These are phyloP conservation scores for Dufourea novaeangliae DNA, from an alignment of 1,140 invertebrate species.

Conservation along the genomic window DNA sequence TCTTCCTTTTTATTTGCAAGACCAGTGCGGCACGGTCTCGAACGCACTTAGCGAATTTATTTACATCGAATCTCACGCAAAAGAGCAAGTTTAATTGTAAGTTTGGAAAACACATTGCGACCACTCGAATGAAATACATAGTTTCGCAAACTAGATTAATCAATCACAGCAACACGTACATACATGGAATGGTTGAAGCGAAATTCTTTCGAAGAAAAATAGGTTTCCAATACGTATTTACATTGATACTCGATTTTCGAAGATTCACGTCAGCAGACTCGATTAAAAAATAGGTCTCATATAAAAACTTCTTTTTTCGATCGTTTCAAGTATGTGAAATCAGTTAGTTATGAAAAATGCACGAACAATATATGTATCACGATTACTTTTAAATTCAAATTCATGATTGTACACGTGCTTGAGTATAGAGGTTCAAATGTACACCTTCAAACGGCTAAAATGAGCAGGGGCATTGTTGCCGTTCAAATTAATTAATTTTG, in stretches of 20 bases:
- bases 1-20: background rate
- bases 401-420: conserved; percentile 34
- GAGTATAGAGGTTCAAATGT: background rate
- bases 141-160: conserved; percentile 29
- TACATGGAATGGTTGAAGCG: conserved; percentile 64
- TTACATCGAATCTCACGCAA: conserved; percentile 14
- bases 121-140: background rate
- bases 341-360: background rate
- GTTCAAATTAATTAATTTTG: background rate
- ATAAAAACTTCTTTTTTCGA: background rate
- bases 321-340: background rate
- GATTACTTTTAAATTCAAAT: conserved; percentile 2
- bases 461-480: background rate
- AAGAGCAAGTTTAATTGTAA: conserved; percentile 11
- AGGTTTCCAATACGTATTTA: conserved; percentile 12
- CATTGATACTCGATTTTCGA: background rate
- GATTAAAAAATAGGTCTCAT: conserved; percentile 11
- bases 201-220: conserved; percentile 43
- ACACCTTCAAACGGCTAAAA: background rate
- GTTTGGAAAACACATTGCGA: background rate
- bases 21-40: background rate
- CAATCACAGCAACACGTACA: conserved; percentile 64
- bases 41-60: conserved; percentile 19
- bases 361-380: conserved; percentile 15
- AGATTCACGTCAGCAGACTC: background rate